Evolutionary conservation across 1,140 invertebrate genomes (phyloP).

Genomic region (Papilio xuthus): DNA sequence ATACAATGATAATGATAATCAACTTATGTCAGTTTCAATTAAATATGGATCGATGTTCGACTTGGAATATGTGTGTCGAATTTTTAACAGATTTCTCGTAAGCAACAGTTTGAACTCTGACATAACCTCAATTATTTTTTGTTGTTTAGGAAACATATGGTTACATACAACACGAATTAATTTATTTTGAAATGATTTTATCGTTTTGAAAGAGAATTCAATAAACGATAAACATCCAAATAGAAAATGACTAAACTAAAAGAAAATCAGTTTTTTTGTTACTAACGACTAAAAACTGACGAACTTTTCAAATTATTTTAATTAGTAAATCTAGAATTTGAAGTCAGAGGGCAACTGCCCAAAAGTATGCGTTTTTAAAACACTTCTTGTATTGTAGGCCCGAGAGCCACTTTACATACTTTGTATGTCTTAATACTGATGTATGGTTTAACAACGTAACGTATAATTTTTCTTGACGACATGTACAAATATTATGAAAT

Average conservation of each 20-base stretch:
- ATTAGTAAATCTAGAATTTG: too few species aligned
- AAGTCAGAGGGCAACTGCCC: too few species aligned
- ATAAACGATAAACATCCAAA: neutral
- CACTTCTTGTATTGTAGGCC: too few species aligned
- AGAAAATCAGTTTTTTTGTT: too few species aligned
- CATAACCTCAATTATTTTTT: constrained; percentile 35
- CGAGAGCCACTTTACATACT: too few species aligned
- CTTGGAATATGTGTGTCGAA: constrained; percentile 21
- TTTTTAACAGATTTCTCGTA: constrained; percentile 1
- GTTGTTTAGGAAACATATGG: constrained; percentile 21
- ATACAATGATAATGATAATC: constrained; percentile 15
- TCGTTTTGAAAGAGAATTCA: neutral
- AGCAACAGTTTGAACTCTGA: constrained; percentile 29
- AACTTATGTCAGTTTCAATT: constrained; percentile 25
- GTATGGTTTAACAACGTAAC: neutral
- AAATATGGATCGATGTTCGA: constrained; percentile 23
- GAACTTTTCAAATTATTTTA: too few species aligned
- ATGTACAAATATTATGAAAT: neutral
- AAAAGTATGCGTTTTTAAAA: too few species aligned
- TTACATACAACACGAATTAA: constrained; percentile 17
- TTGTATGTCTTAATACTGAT: neutral
- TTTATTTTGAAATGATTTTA: constrained; percentile 16
- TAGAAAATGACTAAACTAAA: neutral
- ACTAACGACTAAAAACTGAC: too few species aligned
- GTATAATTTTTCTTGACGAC: neutral